Conservation (phyloP, 2,113 vertebrate species). For the Herpailurus yagouaroundi region DNA sequence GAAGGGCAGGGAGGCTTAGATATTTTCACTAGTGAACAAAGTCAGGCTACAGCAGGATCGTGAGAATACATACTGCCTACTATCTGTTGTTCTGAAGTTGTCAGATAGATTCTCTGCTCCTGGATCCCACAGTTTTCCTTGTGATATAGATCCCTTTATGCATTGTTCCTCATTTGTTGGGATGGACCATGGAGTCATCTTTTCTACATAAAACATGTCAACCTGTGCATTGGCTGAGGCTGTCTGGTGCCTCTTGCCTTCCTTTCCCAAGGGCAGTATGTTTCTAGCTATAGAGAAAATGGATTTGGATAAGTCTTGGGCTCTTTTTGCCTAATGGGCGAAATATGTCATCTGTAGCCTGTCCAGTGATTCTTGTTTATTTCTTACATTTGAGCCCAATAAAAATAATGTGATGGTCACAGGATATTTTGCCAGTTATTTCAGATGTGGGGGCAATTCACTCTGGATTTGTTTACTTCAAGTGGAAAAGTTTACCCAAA, state of each 20-base stretch:
- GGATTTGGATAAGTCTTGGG: constrained; percentile 33
- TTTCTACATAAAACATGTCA: neutral
- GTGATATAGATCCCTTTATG: neutral
- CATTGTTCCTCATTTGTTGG: neutral
- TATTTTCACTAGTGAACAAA: neutral
- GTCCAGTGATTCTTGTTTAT: constrained; percentile 67
- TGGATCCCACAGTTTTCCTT: neutral
- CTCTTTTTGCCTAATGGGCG: constrained; percentile 40
- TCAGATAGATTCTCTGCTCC: neutral
- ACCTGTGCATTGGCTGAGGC: neutral
- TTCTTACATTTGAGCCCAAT: constrained; percentile 65
- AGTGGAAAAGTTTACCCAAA: constrained; percentile 74
- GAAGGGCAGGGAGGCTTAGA: neutral
- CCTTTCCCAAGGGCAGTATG: neutral
- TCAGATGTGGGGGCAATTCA: constrained; percentile 61
- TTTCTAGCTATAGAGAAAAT: constrained; percentile 54
- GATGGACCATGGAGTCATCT: neutral
- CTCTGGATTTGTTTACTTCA: constrained; percentile 68
- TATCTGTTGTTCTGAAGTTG: neutral
- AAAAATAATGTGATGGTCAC: constrained; percentile 72
- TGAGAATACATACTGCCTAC: neutral
- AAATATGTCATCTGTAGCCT: constrained; percentile 57
- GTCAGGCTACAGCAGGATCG: neutral
- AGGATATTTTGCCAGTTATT: constrained; percentile 67
- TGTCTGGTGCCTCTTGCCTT: neutral